phyloP scores from a whole-genome alignment of 2,888 invertebrate species.

The Andrena flavipes region DNA sequence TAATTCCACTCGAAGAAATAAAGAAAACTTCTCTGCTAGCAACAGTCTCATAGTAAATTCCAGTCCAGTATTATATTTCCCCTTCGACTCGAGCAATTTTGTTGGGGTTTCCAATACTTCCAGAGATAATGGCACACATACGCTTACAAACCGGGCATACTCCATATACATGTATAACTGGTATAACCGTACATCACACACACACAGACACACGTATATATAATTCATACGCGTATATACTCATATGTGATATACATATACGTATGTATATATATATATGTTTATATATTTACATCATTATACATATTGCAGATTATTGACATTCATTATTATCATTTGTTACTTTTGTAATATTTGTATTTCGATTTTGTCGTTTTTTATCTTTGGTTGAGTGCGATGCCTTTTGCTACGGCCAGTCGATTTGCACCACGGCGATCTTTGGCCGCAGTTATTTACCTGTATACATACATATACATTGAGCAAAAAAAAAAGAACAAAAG shows the following conservation, averaged over 20 bases:
- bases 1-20: no score
- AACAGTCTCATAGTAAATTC: neutral
- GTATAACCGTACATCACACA: slow-evolving; percentile 68
- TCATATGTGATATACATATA: slow-evolving; percentile 61
- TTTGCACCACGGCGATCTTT: slow-evolving; percentile 57
- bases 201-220: slow-evolving; percentile 60
- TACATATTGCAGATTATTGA: slow-evolving; percentile 65
- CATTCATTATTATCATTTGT: slow-evolving; percentile 72
- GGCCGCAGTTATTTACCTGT: slow-evolving; percentile 35
- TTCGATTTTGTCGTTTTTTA: slow-evolving; percentile 73
- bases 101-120: neutral
- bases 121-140: neutral
- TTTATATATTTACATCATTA: slow-evolving; percentile 67
- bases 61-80: neutral
- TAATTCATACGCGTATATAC: slow-evolving; percentile 71
- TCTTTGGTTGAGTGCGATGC: slow-evolving; percentile 75
- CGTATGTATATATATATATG: slow-evolving; percentile 65
- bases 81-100: neutral
- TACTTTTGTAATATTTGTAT: slow-evolving; percentile 73
- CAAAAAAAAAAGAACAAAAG: slow-evolving; percentile 2
- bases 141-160: slow-evolving; percentile 76
- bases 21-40: neutral
- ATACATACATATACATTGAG: slow-evolving; percentile 2
- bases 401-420: slow-evolving; percentile 67
- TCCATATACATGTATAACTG: slow-evolving; percentile 78